Evolutionary conservation across 2,797 vertebrate genomes (phyloP).

Genomic region (Cyclopterus lumpus): DNA sequence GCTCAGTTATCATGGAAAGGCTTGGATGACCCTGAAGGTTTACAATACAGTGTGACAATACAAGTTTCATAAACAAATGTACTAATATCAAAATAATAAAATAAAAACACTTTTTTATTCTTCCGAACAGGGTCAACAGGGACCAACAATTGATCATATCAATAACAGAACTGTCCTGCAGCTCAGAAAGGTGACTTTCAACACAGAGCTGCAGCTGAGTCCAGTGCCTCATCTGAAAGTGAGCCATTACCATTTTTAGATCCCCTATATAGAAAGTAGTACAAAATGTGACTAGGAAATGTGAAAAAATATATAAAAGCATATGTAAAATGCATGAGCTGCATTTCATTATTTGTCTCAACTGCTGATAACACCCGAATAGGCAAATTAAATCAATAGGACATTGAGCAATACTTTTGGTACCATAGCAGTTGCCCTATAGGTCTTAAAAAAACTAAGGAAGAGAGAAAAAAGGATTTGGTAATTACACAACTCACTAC

Average conservation of each 20-base stretch:
- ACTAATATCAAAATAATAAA: background rate
- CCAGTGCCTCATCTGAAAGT: constrained; percentile 12
- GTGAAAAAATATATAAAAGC: constrained; percentile 11
- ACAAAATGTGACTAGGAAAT: constrained; percentile 4
- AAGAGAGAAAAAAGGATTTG: constrained; percentile 4
- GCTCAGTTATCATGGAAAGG: background rate
- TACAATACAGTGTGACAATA: background rate
- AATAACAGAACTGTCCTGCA: background rate
- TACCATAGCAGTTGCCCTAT: constrained; percentile 11
- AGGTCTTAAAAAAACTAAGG: background rate
- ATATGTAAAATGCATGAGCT: constrained; percentile 41
- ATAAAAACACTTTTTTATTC: background rate
- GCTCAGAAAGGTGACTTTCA: constrained; percentile 9
- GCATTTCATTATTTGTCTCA: background rate
- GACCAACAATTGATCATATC: background rate
- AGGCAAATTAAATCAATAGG: constrained; percentile 15
- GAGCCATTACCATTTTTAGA: background rate
- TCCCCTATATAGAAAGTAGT: background rate
- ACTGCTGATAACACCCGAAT: constrained; percentile 26
- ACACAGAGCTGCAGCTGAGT: background rate
- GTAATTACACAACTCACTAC: constrained; percentile 31
- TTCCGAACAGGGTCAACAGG: background rate
- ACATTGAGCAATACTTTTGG: constrained; percentile 4
- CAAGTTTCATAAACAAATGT: background rate
- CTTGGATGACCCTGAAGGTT: background rate